A percentile compares a stretch with the other conserved stretches of the same genome.
Conservation (phyloP, 2,888 invertebrate genomes). For the Hirtodrosophila alboralis region DNA sequence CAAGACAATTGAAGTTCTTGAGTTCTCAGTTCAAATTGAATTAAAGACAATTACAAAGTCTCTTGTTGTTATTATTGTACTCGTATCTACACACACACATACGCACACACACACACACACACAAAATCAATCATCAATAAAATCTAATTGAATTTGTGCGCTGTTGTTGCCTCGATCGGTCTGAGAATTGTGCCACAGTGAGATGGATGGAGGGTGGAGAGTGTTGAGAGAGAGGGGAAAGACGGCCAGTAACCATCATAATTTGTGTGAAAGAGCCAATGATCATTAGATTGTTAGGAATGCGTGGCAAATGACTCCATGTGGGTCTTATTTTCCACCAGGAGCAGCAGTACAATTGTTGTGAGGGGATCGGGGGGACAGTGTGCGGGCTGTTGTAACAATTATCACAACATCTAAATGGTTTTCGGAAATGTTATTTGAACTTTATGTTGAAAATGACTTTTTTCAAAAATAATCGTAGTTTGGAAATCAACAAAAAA, state of each 20-base stretch:
- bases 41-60: constrained; percentile 69
- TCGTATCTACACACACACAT: constrained; percentile 12
- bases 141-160: constrained; percentile 76
- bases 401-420: constrained; percentile 75
- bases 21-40: constrained; percentile 60
- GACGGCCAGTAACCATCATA: constrained; percentile 40
- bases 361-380: background rate
- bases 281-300: constrained; percentile 56
- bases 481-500: constrained; percentile 29
- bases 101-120: constrained; percentile 15
- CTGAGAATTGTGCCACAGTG: constrained; percentile 27
- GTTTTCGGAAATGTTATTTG: constrained; percentile 72
- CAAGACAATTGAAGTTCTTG: constrained; percentile 58
- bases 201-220: background rate
- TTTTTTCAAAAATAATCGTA: constrained; percentile 17
- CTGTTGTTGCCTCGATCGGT: constrained; percentile 42
- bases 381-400: constrained; percentile 51
- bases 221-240: background rate
- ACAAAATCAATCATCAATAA: constrained; percentile 78
- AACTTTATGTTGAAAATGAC: constrained; percentile 54
- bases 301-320: constrained; percentile 69
- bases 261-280: constrained; percentile 43
- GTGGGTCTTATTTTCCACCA: constrained; percentile 65
- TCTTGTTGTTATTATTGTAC: constrained; percentile 10
- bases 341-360: constrained; percentile 26